phyloP scores from a whole-genome alignment of 2,113 vertebrate genomes.

The Polypterus bichir region DNA sequence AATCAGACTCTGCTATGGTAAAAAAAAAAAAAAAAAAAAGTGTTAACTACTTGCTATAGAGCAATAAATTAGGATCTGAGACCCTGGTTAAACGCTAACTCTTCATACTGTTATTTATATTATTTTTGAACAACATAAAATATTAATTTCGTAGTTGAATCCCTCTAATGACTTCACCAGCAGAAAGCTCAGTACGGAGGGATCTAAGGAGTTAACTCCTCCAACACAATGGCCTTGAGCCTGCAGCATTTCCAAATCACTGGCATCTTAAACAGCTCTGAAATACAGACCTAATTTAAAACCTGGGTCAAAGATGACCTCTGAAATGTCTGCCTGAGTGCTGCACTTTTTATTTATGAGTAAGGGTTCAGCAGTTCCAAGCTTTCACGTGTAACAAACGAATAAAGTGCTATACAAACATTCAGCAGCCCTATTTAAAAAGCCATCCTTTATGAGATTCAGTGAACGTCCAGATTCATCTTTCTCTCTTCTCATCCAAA shows the following conservation, averaged over 20 bases:
- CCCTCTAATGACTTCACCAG: too few relatives aligned
- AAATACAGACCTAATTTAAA: constrained; percentile 1
- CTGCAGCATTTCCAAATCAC: background rate
- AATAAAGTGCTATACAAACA: background rate
- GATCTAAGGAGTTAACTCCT: too few relatives aligned
- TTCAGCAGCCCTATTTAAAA: background rate
- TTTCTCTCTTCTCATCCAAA: background rate
- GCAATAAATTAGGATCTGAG: too few relatives aligned
- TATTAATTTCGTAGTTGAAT: too few relatives aligned
- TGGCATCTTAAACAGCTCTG: background rate
- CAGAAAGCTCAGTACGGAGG: too few relatives aligned
- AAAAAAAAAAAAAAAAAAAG: too few relatives aligned
- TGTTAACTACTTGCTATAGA: too few relatives aligned
- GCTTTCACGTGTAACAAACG: constrained; percentile 1
- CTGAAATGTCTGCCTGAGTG: background rate
- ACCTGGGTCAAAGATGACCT: background rate
- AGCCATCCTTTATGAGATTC: background rate
- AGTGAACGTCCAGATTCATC: background rate
- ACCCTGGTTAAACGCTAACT: too few relatives aligned
- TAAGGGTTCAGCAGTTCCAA: background rate
- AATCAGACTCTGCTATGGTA: too few relatives aligned
- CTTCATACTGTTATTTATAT: too few relatives aligned
- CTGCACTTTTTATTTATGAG: background rate
- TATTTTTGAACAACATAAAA: too few relatives aligned
- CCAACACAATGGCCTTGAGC: background rate